These are phyloP conservation scores for Actinernus sp. DNA, from an alignment of 92 coral and sea anemone genomes.

Conservation along the genomic window DNA sequence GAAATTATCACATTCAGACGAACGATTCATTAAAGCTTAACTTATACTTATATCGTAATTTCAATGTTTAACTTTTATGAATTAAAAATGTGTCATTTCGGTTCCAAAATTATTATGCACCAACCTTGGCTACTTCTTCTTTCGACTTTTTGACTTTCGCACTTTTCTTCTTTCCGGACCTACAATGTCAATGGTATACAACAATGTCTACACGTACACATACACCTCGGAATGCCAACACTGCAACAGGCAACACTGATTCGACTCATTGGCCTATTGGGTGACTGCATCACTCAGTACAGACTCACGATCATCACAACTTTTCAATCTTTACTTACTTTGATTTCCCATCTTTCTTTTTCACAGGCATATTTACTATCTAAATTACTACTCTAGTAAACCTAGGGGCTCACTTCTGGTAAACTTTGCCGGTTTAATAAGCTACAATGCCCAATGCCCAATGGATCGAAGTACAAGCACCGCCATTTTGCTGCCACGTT, in stretches of 20 bases:
- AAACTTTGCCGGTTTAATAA: too few species aligned
- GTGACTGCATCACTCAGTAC: too few species aligned
- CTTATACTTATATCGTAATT: not conserved
- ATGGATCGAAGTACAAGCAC: not conserved
- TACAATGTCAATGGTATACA: constrained; percentile 1
- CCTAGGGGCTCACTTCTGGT: too few species aligned
- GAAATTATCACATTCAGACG: too few species aligned
- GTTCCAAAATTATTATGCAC: too few species aligned
- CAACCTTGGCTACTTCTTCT: constrained; percentile 94
- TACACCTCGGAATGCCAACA: not conserved
- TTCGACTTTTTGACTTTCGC: constrained; percentile 88
- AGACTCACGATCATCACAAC: too few species aligned
- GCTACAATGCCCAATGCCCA: too few species aligned
- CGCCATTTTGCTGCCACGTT: constrained; percentile 1
- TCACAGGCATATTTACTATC: constrained; percentile 41
- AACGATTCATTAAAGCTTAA: too few species aligned
- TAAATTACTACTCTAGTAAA: not conserved
- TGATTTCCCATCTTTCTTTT: constrained; percentile 68
- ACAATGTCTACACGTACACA: too few species aligned
- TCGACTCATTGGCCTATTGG: too few species aligned
- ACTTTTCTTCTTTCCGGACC: constrained; percentile 80
- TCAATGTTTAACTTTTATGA: too few species aligned
- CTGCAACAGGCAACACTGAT: not conserved
- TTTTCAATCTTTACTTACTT: constrained; percentile 42
- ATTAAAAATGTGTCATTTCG: too few species aligned